Evolutionary conservation across 1,140 invertebrate genomes (phyloP), one percentile per base, ranked within the genome.

Genomic region (Drosophila carrolli): DNA sequence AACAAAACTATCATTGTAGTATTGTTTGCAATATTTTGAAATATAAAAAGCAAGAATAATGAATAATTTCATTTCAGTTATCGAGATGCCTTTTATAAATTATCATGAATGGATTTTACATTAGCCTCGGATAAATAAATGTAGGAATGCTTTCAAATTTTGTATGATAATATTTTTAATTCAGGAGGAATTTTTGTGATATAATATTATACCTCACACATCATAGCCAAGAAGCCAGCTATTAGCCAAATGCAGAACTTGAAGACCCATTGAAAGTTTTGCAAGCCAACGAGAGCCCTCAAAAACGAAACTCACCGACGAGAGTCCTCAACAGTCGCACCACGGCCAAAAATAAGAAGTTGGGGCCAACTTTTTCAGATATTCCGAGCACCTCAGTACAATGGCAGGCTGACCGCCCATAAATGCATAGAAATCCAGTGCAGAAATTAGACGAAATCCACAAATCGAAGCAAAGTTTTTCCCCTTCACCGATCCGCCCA

Each of bases 361-460:
- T 55, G 46, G 37, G 41, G 35, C 29, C 16, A 71, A 71, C 48
- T 76, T 75, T 67, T 29, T 37, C 61, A 44, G 14, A 58, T 44
- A 48, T 37, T 9, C 65, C 44, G 38, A 37, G 43, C 53, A 72
- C 65, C 65, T 71, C 65, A 11, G 44, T 66, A 72, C 68, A 72
- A 72, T 72, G 66, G 23, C 63, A 14, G 27, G 32, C 61, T 68
- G 65, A 68, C 63, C 66, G 19, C 65, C 53, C 68, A 72, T 71
- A 76, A 76, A 75, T 76, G 73, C 73, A 76, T 67, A 76, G 73
- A 67, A 76, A 76, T 66, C 63, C 54, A 76, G 61, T 66, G 61
- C 73, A 76, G 72, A 67, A 76, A 76, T 76, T 76, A 76, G 73
- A 76, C 55, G 54, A 67, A 76, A 81, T 81, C 63, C 66, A 59